phyloP scores from a whole-genome alignment of 2,113 vertebrate species.

The Pica pica region DNA sequence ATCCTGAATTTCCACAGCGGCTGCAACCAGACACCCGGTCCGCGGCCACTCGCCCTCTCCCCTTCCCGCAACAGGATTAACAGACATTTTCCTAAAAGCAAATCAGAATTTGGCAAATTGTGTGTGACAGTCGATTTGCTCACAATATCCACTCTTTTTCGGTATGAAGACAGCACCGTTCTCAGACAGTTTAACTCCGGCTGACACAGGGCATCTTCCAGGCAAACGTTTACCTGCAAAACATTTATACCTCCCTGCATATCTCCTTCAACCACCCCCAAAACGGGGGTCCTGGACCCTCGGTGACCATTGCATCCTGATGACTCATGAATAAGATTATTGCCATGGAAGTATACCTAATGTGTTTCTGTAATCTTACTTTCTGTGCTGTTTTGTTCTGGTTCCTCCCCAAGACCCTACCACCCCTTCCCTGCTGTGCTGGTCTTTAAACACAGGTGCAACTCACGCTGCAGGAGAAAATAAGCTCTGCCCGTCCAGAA shows the following conservation, averaged over 20 bases:
- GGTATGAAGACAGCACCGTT: background rate
- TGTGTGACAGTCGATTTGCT: slow-evolving; percentile 51
- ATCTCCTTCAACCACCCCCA: background rate
- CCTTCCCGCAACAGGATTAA: slow-evolving; percentile 12
- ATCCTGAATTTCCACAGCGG: background rate
- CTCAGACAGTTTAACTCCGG: background rate
- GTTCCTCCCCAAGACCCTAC: background rate
- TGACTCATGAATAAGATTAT: background rate
- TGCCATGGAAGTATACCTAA: background rate
- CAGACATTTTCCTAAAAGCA: slow-evolving; percentile 45
- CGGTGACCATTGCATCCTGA: background rate
- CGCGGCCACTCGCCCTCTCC: background rate
- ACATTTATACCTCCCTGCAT: background rate
- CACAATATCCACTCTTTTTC: slow-evolving; percentile 3
- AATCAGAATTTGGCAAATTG: slow-evolving; percentile 51
- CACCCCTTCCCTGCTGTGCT: background rate
- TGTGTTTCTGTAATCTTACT: background rate
- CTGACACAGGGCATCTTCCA: background rate
- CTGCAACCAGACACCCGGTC: background rate
- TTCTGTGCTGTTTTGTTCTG: background rate
- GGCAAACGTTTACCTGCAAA: slow-evolving; percentile 26
- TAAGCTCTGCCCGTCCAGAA: background rate
- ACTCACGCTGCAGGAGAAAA: background rate
- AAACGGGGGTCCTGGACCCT: background rate
- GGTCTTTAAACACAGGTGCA: background rate